Base-by-base conservation (phyloP, 2,113 vertebrate species). In the Sarotherodon lohbergeri region DNA sequence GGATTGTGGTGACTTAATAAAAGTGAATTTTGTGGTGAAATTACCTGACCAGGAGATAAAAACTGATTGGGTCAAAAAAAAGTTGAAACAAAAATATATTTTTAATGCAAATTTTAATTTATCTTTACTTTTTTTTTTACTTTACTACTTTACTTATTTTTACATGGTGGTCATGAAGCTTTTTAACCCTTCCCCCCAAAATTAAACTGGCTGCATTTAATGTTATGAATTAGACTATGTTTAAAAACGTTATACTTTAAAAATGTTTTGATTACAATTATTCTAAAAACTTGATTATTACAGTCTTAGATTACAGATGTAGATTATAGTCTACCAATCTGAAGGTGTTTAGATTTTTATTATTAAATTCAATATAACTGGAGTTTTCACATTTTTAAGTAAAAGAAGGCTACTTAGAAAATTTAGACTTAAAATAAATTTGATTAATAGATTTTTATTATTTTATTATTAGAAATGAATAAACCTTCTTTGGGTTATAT, bases 281-380 rank as follows among this genome's bases (percentile, higher is more conserved):
- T 43, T 43, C 5, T 5, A 12, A 43, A 43, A 43, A 12, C 5
- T 5, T 4, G 34, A 39, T 68, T 39, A 68, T 41, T 68, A 66
- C 29, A 36, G 61, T 36, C 4, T 66, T n/a, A 66, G 32, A 66
- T 66, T 66, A 0, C 9, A 66, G 0, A 39, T 66, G 61, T 66
- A 66, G 7, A 71, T 43, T 71, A 24, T 4, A 43, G 8, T 46
- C 22, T 73, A 27, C 13, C 22, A 16, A 73, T 11, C 22, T 73
- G 39, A 46, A 46, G 8, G 22, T 27, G 13, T 73, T 73, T 43
- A 0, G 39, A 46, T 27, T 71, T 71, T 71, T 71, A 43, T 71
- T 16, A 46, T 73, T 73, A 0, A 46, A 46, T 46, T 73, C 0
- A 43, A 46, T 27, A 7, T 22, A 27, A 29, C 1, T 4, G 0